A percentile compares a stretch with the other conserved stretches of the same genome.
Evolutionary conservation across 2,113 vertebrate species (phyloP).

Genomic region (Pelobates fuscus): DNA sequence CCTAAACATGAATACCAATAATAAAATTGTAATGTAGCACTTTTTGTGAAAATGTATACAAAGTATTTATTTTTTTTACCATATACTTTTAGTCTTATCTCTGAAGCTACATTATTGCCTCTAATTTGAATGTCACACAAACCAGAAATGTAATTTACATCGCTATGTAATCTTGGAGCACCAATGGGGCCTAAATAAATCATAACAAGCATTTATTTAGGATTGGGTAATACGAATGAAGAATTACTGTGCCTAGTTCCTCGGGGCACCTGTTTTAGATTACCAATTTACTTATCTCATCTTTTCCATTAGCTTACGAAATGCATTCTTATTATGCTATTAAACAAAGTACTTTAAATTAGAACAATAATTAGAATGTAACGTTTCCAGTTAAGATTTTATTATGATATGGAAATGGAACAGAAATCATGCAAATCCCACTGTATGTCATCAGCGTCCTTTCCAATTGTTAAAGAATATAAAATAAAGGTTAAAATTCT

Average conservation of each 20-base stretch:
- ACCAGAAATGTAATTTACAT: not conserved
- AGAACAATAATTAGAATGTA: not conserved
- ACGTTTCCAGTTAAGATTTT: conserved; percentile 11
- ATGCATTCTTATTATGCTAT: conserved; percentile 6
- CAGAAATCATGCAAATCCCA: not conserved
- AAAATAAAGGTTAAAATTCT: too few relatives aligned
- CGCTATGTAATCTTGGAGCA: too few relatives aligned
- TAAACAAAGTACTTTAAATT: conserved; percentile 2
- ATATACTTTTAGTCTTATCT: not conserved
- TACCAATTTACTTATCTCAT: conserved; percentile 34
- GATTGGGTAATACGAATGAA: too few relatives aligned
- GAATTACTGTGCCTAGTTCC: too few relatives aligned
- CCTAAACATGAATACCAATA: too few relatives aligned
- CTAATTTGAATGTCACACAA: not conserved
- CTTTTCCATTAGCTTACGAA: conserved; percentile 16
- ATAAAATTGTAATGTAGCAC: too few relatives aligned
- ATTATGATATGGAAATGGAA: conserved; percentile 24
- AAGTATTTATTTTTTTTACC: too few relatives aligned
- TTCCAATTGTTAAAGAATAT: too few relatives aligned
- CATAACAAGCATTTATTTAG: not conserved
- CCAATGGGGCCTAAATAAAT: conserved; percentile 8
- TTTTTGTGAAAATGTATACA: too few relatives aligned
- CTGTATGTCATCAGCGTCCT: conserved; percentile 34
- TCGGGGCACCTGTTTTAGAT: conserved; percentile 33
- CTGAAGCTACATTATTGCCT: not conserved